A percentile compares a stretch with the other conserved stretches of the same genome.
These are phyloP conservation scores for Agelastica alni DNA, from an alignment of 2,888 invertebrate genomes.

Conservation along the genomic window DNA sequence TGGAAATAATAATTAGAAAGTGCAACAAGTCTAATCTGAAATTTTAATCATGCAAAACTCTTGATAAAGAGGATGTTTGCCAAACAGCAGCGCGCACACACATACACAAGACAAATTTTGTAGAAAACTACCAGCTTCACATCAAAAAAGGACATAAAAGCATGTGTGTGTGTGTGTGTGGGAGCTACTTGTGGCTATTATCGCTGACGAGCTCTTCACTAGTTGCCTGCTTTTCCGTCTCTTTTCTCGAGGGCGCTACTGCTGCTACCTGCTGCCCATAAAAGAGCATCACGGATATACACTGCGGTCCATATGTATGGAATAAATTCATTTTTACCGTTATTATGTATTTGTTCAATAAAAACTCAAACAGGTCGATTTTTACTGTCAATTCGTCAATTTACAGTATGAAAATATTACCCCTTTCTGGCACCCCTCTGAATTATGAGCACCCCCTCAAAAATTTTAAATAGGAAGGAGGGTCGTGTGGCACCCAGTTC, in stretches of 20 bases:
- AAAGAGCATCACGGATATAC: slow-evolving; percentile 45
- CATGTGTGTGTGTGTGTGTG: too few relatives aligned
- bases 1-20: slow-evolving; percentile 30
- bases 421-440: too few relatives aligned
- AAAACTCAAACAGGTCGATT: too few relatives aligned
- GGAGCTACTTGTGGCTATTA: slow-evolving; percentile 56
- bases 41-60: slow-evolving; percentile 37
- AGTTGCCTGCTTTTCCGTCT: slow-evolving; percentile 43
- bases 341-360: too few relatives aligned
- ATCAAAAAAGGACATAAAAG: slow-evolving; percentile 53
- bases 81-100: slow-evolving; percentile 38
- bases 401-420: too few relatives aligned
- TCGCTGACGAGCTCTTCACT: slow-evolving; percentile 53
- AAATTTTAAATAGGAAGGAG: too few relatives aligned
- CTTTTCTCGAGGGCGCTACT: slow-evolving; percentile 46
- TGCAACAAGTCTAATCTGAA: slow-evolving; percentile 37
- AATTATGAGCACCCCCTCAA: too few relatives aligned
- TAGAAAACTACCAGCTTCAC: slow-evolving; percentile 52
- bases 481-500: too few relatives aligned
- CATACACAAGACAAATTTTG: slow-evolving; percentile 53
- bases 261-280: slow-evolving; percentile 37
- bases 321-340: too few relatives aligned
- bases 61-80: slow-evolving; percentile 37
- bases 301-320: too few relatives aligned
- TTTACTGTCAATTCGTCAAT: too few relatives aligned